Evolutionary conservation across 2,797 vertebrate species (phyloP).

Genomic region (Parauchenoglanis ngamensis): DNA sequence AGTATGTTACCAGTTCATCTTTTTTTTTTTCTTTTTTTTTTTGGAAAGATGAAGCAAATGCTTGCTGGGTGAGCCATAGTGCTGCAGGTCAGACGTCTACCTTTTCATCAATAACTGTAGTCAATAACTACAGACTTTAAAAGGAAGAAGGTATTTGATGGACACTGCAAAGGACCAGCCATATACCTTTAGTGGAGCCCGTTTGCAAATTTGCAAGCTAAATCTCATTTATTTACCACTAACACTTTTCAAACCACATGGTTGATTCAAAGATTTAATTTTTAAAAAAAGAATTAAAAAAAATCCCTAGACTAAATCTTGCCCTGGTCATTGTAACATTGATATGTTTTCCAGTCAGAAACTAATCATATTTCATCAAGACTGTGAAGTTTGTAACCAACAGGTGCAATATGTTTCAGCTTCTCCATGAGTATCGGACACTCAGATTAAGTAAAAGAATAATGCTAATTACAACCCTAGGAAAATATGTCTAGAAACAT

Average conservation of each 20-base stretch:
- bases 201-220: neutral
- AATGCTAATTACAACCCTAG: neutral
- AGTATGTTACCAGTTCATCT: neutral
- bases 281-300: neutral
- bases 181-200: neutral
- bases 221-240: neutral
- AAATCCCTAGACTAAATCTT: neutral
- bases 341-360: neutral
- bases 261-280: neutral
- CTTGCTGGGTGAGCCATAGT: neutral
- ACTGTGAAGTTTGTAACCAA: neutral
- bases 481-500: conserved; percentile 8
- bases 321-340: neutral
- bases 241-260: neutral
- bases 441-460: neutral
- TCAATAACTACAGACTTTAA: neutral
- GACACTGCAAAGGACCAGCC: too few species aligned
- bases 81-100: neutral
- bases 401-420: neutral
- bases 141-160: neutral
- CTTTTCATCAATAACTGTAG: neutral
- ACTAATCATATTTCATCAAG: neutral
- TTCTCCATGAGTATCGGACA: neutral
- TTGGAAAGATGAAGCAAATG: neutral
- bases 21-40: neutral